Percentiles rank a stretch among this genome's conserved stretches.
These are phyloP conservation scores for Macrosiphum euphorbiae DNA, from an alignment of 2,888 invertebrate species.

Conservation along the genomic window DNA sequence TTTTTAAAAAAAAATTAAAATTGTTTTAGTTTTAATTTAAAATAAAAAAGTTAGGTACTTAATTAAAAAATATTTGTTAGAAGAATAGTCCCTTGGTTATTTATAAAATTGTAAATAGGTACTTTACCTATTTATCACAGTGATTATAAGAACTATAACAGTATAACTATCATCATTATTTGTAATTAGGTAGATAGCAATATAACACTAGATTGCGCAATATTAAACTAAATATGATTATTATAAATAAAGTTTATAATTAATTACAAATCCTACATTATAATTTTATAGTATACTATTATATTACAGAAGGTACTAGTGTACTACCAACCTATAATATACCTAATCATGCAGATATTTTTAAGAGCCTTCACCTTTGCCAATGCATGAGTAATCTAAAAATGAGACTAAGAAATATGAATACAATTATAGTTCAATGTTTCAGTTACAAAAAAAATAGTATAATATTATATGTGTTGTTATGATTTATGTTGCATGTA, in stretches of 20 bases:
- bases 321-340: not conserved
- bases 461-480: not conserved
- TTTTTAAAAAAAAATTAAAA: not conserved
- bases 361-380: not conserved
- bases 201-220: not conserved
- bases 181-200: not conserved
- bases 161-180: not conserved
- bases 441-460: no score
- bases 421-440: not conserved
- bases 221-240: not conserved
- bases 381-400: not conserved
- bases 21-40: not conserved
- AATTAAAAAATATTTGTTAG: not conserved
- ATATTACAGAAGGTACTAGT: not conserved
- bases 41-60: not conserved
- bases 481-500: not conserved
- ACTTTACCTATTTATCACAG: not conserved
- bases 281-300: not conserved
- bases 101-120: not conserved
- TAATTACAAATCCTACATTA: not conserved
- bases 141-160: not conserved
- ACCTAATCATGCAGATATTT: not conserved
- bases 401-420: not conserved
- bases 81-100: not conserved
- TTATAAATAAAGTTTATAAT: not conserved